Percentiles rank a stretch among this genome's conserved stretches.
These are phyloP conservation scores for Tyrannus savana DNA, from an alignment of 2,113 vertebrate species.

Conservation along the genomic window DNA sequence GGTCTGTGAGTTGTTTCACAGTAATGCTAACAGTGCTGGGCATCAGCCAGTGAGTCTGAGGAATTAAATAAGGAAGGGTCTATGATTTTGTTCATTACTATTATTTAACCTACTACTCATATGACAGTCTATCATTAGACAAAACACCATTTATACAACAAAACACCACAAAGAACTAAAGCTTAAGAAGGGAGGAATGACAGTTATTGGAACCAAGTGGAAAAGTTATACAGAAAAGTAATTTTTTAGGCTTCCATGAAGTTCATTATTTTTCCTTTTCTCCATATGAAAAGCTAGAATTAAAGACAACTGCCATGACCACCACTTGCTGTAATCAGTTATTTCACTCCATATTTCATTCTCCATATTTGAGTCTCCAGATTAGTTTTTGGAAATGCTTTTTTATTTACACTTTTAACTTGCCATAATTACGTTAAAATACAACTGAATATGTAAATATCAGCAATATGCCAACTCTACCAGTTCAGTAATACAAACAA, in stretches of 20 bases:
- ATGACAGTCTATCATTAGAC: not conserved
- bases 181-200: not conserved
- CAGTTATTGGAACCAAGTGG: not conserved
- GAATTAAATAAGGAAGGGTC: not conserved
- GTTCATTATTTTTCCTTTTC: not conserved
- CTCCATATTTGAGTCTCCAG: not conserved
- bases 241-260: not conserved
- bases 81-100: not conserved
- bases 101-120: not conserved
- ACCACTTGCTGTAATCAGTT: not conserved
- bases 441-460: not conserved
- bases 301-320: not conserved
- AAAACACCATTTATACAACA: not conserved
- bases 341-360: not conserved
- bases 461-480: not conserved
- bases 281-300: not conserved
- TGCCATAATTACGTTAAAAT: not conserved
- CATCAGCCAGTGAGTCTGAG: not conserved
- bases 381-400: not conserved
- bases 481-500: not conserved
- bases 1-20: accelerated
- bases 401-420: not conserved
- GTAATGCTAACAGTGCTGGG: not conserved
- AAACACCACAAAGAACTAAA: not conserved
- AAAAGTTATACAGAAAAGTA: not conserved